A percentile compares a stretch with the other conserved stretches of the same genome.
Evolutionary conservation across 2,888 invertebrate species (phyloP).

Genomic region (Leucophenga maculata): DNA sequence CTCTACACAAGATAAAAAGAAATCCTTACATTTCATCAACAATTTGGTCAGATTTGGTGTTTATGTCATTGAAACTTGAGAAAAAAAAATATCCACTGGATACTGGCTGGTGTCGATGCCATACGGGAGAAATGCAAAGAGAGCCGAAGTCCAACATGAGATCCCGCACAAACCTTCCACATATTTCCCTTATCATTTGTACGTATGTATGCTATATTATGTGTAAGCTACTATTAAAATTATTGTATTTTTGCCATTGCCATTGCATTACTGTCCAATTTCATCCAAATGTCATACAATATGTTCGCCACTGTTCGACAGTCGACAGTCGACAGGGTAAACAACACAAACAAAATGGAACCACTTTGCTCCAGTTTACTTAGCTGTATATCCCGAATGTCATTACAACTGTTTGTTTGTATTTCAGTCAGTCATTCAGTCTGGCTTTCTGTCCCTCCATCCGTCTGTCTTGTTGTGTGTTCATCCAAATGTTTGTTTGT

Average conservation of each 20-base stretch:
- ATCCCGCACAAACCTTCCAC: too few relatives aligned
- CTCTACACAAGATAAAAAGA: too few relatives aligned
- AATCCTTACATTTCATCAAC: too few relatives aligned
- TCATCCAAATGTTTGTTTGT: too few relatives aligned
- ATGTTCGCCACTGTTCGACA: neutral
- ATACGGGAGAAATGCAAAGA: too few relatives aligned
- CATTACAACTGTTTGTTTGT: neutral
- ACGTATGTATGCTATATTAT: too few relatives aligned
- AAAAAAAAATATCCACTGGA: too few relatives aligned
- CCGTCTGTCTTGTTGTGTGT: neutral
- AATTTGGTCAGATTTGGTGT: too few relatives aligned
- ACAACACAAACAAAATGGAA: neutral
- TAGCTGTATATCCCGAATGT: neutral
- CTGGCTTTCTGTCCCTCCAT: neutral
- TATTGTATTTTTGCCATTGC: neutral
- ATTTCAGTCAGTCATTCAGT: neutral
- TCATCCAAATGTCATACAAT: neutral
- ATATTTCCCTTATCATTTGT: too few relatives aligned
- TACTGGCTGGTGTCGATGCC: too few relatives aligned
- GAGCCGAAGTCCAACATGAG: too few relatives aligned
- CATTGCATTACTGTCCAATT: neutral
- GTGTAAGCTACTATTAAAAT: neutral
- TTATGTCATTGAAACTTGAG: too few relatives aligned
- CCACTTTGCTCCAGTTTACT: neutral
- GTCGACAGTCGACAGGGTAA: neutral